Evolutionary conservation across 1,140 invertebrate species (phyloP).

Genomic region (Drosophila repleta): DNA sequence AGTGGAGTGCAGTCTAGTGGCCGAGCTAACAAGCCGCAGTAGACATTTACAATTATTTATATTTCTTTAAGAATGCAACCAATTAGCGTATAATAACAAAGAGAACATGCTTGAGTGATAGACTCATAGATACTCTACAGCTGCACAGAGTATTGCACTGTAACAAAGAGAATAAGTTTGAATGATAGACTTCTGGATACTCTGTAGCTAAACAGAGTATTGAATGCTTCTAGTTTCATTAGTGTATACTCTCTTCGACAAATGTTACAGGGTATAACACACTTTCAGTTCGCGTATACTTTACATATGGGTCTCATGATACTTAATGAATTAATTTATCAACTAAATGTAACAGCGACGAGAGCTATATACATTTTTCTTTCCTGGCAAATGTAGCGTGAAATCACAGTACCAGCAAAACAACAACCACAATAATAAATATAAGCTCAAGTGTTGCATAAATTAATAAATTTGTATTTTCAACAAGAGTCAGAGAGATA

Average conservation of each 20-base stretch:
- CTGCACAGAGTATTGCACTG: neutral
- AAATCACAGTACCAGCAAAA: slow-evolving; percentile 47
- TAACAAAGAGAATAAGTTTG: slow-evolving; percentile 7
- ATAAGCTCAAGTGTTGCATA: slow-evolving; percentile 67
- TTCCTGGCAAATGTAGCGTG: slow-evolving; percentile 64
- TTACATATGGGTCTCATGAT: neutral
- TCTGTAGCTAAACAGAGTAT: neutral
- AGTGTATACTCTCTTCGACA: too few relatives aligned
- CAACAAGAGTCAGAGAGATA: slow-evolving; percentile 6
- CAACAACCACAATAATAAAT: slow-evolving; percentile 34
- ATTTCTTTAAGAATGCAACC: slow-evolving; percentile 28
- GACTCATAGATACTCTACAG: slow-evolving; percentile 1
- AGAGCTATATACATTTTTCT: slow-evolving; percentile 47
- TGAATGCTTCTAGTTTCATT: too few relatives aligned
- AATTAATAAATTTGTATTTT: slow-evolving; percentile 65
- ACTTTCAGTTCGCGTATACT: too few relatives aligned
- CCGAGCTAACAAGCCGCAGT: slow-evolving; percentile 4
- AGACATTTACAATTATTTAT: slow-evolving; percentile 4
- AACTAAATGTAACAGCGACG: slow-evolving; percentile 26
- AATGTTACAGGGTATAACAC: neutral
- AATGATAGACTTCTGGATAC: slow-evolving; percentile 1
- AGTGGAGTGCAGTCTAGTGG: neutral
- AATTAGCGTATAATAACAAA: slow-evolving; percentile 31
- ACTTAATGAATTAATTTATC: slow-evolving; percentile 45
- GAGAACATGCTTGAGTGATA: neutral